Percentiles rank a stretch among this genome's conserved stretches.
Evolutionary conservation across 1,140 invertebrate species (phyloP).

Genomic region (Sinonovacula constricta): DNA sequence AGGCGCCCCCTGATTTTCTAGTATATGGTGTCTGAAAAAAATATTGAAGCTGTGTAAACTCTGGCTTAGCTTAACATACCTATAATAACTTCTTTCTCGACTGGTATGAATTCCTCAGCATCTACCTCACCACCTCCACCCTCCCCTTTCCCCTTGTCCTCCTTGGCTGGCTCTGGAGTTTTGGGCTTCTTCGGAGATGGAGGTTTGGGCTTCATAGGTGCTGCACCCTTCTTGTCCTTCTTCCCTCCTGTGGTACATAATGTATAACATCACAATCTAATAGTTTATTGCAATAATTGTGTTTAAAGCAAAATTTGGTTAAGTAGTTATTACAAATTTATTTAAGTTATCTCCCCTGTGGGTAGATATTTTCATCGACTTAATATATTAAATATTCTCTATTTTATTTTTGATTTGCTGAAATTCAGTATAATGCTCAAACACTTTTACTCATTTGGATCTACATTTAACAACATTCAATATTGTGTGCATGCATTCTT

Average conservation of each 20-base stretch:
- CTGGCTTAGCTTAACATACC: conserved; percentile 54
- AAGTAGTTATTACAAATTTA: too few species aligned
- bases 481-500: too few species aligned
- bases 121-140: conserved; percentile 66
- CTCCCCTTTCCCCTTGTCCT: conserved; percentile 49
- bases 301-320: neutral
- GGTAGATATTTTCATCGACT: too few species aligned
- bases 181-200: conserved; percentile 26
- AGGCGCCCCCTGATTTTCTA: too few species aligned
- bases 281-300: neutral
- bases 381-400: too few species aligned
- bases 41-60: too few species aligned
- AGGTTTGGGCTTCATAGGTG: conserved; percentile 18
- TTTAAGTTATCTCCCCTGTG: too few species aligned
- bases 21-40: too few species aligned
- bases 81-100: conserved; percentile 71
- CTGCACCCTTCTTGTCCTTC: conserved; percentile 31
- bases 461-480: too few species aligned
- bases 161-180: conserved; percentile 16
- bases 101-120: conserved; percentile 67
- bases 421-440: too few species aligned
- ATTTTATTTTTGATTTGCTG: too few species aligned
- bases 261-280: neutral
- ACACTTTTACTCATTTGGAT: too few species aligned
- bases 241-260: conserved; percentile 20